Conservation (phyloP, 2,113 vertebrate genomes). For the Python bivittatus region DNA sequence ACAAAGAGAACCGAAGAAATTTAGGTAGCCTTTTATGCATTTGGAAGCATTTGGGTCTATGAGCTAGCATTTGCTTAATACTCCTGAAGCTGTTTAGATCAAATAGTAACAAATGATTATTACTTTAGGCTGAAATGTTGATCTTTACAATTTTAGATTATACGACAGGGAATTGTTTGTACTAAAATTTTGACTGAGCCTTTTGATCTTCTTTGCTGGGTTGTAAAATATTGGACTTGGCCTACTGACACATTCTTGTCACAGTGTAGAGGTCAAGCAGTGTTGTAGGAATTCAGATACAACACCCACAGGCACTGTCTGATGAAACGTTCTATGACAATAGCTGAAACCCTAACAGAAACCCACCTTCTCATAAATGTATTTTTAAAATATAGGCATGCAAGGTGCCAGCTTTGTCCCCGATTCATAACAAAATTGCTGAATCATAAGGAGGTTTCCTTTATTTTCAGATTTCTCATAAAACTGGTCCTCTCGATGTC, state of each 20-base stretch:
- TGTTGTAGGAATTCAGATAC: neutral
- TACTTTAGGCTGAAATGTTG: neutral
- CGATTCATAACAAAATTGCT: neutral
- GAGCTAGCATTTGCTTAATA: neutral
- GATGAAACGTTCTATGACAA: neutral
- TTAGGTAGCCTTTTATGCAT: neutral
- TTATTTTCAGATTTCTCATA: neutral
- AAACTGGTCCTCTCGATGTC: neutral
- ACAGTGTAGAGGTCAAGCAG: neutral
- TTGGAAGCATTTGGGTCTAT: neutral
- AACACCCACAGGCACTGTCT: neutral
- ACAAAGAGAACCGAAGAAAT: neutral
- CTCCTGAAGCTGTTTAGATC: neutral
- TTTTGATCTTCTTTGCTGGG: neutral
- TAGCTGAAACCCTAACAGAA: neutral
- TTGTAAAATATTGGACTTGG: neutral
- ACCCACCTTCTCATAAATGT: neutral
- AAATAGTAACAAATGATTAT: neutral
- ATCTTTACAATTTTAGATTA: neutral
- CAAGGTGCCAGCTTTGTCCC: neutral
- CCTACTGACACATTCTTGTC: neutral
- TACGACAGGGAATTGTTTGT: neutral
- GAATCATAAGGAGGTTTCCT: neutral
- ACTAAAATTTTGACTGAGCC: neutral
- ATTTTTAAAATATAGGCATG: neutral